These are phyloP conservation scores for Mnemiopsis leidyi DNA, from an alignment of 37 sponge, comb jelly and placozoan genomes.

Conservation along the genomic window DNA sequence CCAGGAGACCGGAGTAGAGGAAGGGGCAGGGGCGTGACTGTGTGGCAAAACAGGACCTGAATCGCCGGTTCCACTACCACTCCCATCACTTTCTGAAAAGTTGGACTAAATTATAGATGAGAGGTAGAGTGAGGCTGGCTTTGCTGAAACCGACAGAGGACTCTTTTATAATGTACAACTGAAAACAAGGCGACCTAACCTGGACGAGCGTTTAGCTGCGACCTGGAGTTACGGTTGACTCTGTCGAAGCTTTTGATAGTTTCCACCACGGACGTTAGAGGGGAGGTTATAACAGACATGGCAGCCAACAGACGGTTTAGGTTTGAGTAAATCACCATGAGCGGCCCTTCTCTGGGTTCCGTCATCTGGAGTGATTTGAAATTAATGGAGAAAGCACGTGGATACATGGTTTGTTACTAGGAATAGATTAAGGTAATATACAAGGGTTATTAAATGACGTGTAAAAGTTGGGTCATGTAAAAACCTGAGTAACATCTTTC, in stretches of 20 bases:
- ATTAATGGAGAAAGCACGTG: too few relatives aligned
- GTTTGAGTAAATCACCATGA: conserved; percentile 39
- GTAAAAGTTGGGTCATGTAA: too few relatives aligned
- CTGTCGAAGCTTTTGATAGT: neutral
- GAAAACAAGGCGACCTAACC: too few relatives aligned
- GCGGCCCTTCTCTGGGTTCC: neutral
- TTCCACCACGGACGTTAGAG: neutral
- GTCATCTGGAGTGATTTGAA: neutral
- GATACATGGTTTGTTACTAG: too few relatives aligned
- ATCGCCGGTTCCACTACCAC: neutral
- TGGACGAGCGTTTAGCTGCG: neutral
- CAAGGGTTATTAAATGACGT: too few relatives aligned
- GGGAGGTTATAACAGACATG: neutral
- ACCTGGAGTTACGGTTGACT: neutral
- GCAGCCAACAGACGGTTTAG: conserved; percentile 25
- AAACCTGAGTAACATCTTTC: conserved; percentile 16
- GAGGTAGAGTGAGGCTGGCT: too few relatives aligned
- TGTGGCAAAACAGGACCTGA: conserved; percentile 19
- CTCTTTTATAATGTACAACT: too few relatives aligned
- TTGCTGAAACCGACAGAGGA: too few relatives aligned
- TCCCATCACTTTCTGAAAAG: conserved; percentile 26
- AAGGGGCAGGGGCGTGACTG: conserved; percentile 45
- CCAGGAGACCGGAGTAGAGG: neutral
- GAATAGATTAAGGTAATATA: too few relatives aligned
- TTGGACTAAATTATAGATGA: too few relatives aligned